Evolutionary conservation across 2,888 invertebrate species (phyloP).

Genomic region (Caenorhabditis sinica): DNA sequence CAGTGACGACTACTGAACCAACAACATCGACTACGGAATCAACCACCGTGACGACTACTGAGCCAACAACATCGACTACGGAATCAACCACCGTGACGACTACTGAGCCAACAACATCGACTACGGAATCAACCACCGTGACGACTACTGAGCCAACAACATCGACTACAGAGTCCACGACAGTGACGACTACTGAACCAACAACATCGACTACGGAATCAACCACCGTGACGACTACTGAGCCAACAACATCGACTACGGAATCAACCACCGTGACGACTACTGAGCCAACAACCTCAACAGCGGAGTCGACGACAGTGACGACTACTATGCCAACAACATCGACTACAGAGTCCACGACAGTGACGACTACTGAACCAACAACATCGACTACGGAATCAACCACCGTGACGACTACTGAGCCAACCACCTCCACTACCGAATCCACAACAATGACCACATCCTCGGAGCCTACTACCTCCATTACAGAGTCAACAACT

Average conservation of each 20-base stretch:
- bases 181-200: neutral
- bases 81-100: too few relatives aligned
- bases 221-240: conserved; percentile 4
- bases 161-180: neutral
- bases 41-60: neutral
- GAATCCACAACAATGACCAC: neutral
- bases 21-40: neutral
- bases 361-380: neutral
- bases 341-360: neutral
- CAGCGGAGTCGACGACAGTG: neutral
- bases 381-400: neutral
- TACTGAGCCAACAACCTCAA: neutral
- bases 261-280: neutral
- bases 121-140: too few relatives aligned
- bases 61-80: neutral
- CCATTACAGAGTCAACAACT: neutral
- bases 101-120: neutral
- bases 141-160: neutral
- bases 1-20: neutral
- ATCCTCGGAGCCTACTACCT: neutral
- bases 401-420: neutral
- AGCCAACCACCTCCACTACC: neutral
- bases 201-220: conserved; percentile 10
- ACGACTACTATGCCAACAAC: neutral
- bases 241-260: neutral